phyloP scores from a whole-genome alignment of 2,113 vertebrate genomes.

The Actenoides lindsayi region DNA sequence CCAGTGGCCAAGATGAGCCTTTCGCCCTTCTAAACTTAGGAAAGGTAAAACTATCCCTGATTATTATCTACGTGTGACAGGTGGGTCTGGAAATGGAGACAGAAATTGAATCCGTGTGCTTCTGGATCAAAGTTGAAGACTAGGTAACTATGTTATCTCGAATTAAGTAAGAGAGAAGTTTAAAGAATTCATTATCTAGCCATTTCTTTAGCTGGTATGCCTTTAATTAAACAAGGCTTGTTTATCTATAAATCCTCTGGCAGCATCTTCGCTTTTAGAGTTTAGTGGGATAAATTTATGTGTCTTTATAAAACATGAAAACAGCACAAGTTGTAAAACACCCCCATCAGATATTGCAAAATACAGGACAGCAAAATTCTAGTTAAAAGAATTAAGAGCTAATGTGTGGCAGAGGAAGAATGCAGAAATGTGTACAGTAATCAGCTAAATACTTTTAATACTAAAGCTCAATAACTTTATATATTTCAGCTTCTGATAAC shows the following conservation, averaged over 20 bases:
- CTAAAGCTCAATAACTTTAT: not conserved
- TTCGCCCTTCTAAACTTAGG: not conserved
- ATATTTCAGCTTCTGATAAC: not conserved
- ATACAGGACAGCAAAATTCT: not conserved
- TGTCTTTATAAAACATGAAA: not conserved
- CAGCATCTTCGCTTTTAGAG: not conserved
- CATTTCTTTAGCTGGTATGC: not conserved
- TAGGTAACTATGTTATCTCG: not conserved
- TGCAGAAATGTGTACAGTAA: not conserved
- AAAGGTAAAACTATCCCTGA: not conserved
- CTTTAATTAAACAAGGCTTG: conserved; percentile 19
- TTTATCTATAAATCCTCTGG: not conserved
- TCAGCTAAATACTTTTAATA: not conserved
- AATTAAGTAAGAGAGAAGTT: not conserved
- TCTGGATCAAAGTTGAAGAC: not conserved
- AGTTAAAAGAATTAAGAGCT: not conserved
- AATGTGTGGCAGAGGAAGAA: not conserved
- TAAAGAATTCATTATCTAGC: not conserved
- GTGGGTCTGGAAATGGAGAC: conserved; percentile 17
- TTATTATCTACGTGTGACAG: conserved; percentile 6
- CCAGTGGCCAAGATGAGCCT: conserved; percentile 35
- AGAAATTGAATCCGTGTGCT: not conserved
- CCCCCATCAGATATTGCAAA: not conserved
- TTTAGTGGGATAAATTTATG: not conserved
- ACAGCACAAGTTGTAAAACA: not conserved